Evolutionary conservation across 1,140 invertebrate genomes (phyloP), one percentile per base, ranked within the genome.

Genomic region (Aphelenchoides besseyi): DNA sequence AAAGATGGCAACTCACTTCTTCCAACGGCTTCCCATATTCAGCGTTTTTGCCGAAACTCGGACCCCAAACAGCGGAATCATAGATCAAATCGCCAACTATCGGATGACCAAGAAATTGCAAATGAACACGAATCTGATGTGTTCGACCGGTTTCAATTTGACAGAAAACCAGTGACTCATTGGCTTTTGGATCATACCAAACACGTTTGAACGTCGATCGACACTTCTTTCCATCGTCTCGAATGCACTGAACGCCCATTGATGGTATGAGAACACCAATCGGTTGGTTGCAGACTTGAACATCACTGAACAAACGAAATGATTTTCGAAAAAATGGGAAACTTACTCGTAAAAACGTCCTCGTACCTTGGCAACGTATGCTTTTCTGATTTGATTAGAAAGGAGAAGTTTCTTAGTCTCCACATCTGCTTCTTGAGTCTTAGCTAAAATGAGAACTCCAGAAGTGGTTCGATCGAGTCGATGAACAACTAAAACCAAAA

Each of bases 91-190:
- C 96, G 85, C 97, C 97, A 1, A 95, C 90, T 68, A 98, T 96
- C 1, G 96, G 96, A 87, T 92, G 92, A 67, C 94, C 95, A 76
- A 98, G 88, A 86, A 92, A 98, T 85, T 98, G 96, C 37, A 98
- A 89, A 87, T 98, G 96, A n/a, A 98, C 94, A 71, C 96, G 88
- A 73, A 98, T 98, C 86, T 98, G 96, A 86, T 98, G 96, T 90
- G 97, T 98, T 72, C 96, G 87, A 0, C 96, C 96, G 0, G 95
- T 97, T 78, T 92, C 90, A 0, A 95, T 86, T 74, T 90, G 90
- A 86, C 94, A 97, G 23, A 91, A 87, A 0, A 98, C 93, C 28
- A 98, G 91, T 80, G 93, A 97, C 0, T 92, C 91, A 79, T 90
- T 91, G 1, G 89, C 81, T 23, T 73, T 68, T 12, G 72, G 89